phyloP scores from a whole-genome alignment of 2,113 vertebrate species.

The Xyrauchen texanus region DNA sequence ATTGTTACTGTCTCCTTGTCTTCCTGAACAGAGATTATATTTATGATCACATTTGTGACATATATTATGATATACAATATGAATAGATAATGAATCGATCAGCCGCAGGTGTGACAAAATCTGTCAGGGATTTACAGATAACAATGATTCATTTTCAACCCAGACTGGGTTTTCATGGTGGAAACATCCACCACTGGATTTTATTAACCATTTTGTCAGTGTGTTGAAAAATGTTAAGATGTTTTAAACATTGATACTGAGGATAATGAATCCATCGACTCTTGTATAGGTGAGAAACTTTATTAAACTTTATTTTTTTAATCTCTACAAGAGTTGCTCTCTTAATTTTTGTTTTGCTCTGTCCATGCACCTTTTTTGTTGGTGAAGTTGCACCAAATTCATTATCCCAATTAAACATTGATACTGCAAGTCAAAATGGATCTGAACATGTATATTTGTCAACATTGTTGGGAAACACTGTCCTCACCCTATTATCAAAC shows the following conservation, averaged over 20 bases:
- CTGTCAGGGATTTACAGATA: neutral
- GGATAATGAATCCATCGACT: too few relatives aligned
- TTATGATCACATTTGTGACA: neutral
- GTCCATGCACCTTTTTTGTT: neutral
- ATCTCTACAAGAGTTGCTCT: too few relatives aligned
- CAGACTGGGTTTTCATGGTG: neutral
- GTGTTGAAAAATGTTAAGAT: too few relatives aligned
- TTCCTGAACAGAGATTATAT: neutral
- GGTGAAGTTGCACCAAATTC: neutral
- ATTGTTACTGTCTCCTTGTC: neutral
- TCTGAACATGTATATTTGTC: neutral
- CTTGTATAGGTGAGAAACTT: too few relatives aligned
- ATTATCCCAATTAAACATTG: neutral
- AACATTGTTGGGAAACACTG: neutral
- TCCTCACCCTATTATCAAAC: slow-evolving; percentile 56
- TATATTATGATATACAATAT: neutral
- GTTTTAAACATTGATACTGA: too few relatives aligned
- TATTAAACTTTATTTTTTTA: too few relatives aligned
- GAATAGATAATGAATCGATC: neutral
- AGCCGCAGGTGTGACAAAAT: neutral
- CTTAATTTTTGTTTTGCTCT: too few relatives aligned
- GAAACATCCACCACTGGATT: neutral
- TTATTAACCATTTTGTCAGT: too few relatives aligned
- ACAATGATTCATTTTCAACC: neutral
- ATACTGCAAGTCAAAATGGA: neutral